Evolutionary conservation across 2,113 vertebrate species (phyloP).

Genomic region (Epinephelus moara): DNA sequence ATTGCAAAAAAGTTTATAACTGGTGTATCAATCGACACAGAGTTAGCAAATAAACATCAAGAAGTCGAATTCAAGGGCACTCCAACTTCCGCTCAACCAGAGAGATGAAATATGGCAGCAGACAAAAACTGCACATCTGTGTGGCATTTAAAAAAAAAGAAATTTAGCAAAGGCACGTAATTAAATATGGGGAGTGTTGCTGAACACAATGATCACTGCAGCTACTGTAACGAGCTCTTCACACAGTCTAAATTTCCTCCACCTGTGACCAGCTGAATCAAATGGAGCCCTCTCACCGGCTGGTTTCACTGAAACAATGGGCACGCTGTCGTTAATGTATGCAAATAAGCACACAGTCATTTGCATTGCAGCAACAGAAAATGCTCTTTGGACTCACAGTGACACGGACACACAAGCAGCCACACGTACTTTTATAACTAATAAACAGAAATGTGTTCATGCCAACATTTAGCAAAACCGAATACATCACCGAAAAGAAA

Average conservation of each 20-base stretch:
- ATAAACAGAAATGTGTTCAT: not conserved
- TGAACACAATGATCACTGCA: not conserved
- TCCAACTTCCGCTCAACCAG: no score
- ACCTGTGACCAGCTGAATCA: constrained; percentile 37
- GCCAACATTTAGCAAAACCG: not conserved
- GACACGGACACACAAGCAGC: not conserved
- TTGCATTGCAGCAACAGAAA: constrained; percentile 24
- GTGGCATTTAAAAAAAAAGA: no score
- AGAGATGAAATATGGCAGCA: no score
- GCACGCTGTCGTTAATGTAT: constrained; percentile 39
- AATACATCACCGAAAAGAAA: not conserved
- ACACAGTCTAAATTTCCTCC: not conserved
- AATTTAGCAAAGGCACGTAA: no score
- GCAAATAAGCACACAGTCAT: constrained; percentile 45
- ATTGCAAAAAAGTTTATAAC: no score
- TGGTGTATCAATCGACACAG: no score
- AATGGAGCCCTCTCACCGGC: constrained; percentile 13
- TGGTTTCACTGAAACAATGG: constrained; percentile 41
- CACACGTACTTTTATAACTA: not conserved
- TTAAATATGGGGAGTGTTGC: no score
- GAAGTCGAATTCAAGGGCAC: no score
- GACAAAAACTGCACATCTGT: no score
- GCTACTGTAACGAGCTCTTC: not conserved
- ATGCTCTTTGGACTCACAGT: constrained; percentile 3
- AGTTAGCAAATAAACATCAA: no score